phyloP scores from a whole-genome alignment of 1,140 invertebrate species.

The Drosophila yakuba region DNA sequence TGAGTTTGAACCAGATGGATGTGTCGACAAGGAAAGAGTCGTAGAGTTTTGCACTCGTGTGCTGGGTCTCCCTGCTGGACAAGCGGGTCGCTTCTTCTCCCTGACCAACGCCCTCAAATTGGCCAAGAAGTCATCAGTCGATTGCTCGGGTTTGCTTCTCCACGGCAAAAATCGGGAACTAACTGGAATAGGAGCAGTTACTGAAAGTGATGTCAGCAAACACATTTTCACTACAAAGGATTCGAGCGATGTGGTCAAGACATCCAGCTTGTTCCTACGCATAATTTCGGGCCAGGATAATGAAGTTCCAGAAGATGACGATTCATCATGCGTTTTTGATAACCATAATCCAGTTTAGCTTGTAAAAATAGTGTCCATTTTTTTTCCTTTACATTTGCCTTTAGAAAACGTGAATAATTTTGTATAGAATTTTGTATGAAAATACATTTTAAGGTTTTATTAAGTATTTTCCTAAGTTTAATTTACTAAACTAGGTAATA shows the following conservation, averaged over 20 bases:
- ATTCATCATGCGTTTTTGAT: no score
- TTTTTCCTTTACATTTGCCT: no score
- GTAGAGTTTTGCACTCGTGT: constrained; percentile 43
- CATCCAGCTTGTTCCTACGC: constrained; percentile 24
- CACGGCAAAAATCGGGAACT: no score
- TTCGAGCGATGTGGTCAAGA: background rate
- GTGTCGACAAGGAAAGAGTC: background rate
- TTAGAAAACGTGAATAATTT: background rate
- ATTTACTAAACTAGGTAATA: no score
- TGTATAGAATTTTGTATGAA: background rate
- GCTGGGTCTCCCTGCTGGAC: constrained; percentile 16
- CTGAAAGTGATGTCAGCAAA: background rate
- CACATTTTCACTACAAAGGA: background rate
- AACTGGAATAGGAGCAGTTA: constrained; percentile 13
- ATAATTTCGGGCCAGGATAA: constrained; percentile 10
- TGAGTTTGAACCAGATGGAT: background rate
- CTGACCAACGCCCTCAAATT: constrained; percentile 25
- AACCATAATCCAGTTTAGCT: no score
- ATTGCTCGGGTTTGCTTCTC: background rate
- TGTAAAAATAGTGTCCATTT: background rate
- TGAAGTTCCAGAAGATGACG: background rate
- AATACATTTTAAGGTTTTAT: background rate
- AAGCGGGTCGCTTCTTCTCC: constrained; percentile 14
- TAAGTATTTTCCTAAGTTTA: background rate
- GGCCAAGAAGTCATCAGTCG: constrained; percentile 4